These are phyloP conservation scores for Tokudaia tokunoshimensis DNA, from an alignment of 2,797 vertebrate genomes.

Conservation along the genomic window DNA sequence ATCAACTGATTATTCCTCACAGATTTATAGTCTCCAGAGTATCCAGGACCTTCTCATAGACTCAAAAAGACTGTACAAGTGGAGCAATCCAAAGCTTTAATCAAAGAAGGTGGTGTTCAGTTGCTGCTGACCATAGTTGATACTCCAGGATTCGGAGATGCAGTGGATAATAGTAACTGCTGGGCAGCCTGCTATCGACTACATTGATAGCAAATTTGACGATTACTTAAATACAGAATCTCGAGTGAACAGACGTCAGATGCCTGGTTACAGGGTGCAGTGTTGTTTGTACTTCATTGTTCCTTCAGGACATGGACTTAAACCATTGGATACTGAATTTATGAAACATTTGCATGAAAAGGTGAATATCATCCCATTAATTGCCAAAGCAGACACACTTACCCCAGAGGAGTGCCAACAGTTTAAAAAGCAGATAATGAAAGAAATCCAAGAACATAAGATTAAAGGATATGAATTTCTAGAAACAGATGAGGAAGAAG, in stretches of 20 bases:
- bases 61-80: constrained; percentile 99
- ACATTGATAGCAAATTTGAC: constrained; percentile 99
- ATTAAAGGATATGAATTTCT: constrained; percentile 99
- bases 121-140: constrained; percentile 98
- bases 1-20: constrained; percentile 99
- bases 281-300: constrained; percentile 99
- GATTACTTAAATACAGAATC: constrained; percentile 99
- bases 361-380: constrained; percentile 99
- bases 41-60: constrained; percentile 98
- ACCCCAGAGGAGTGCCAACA: constrained; percentile 99
- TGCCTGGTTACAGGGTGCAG: constrained; percentile 98
- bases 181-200: constrained; percentile 98
- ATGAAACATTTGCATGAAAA: constrained; percentile 99
- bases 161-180: constrained; percentile 99
- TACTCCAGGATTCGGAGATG: constrained; percentile 98
- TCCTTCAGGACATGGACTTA: constrained; percentile 98
- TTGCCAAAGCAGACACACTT: constrained; percentile 99
- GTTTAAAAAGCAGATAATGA: constrained; percentile 99
- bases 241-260: constrained; percentile 97
- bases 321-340: constrained; percentile 99
- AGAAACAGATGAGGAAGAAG: constrained; percentile 98
- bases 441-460: constrained; percentile 99
- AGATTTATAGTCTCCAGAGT: constrained; percentile 97
- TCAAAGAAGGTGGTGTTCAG: constrained; percentile 98
- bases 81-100: constrained; percentile 98